A percentile compares a stretch with the other conserved stretches of the same genome.
These are phyloP conservation scores for Scaptomyza cyrtandrae DNA, from an alignment of 2,888 invertebrate species.

Conservation along the genomic window DNA sequence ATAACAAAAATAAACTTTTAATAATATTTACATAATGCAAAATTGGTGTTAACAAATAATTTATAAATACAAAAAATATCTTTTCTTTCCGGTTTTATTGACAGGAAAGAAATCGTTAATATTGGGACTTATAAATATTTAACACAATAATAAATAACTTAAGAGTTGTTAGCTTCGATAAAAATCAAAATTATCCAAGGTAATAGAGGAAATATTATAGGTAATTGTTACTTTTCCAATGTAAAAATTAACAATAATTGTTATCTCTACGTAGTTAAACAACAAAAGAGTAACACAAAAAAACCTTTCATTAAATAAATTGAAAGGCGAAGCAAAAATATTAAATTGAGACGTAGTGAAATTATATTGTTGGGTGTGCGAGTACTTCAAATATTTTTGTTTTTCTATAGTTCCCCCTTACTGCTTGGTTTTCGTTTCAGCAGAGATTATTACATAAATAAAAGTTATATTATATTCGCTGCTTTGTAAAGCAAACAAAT, in stretches of 20 bases:
- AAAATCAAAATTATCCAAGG: too few species aligned
- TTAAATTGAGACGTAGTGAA: not conserved
- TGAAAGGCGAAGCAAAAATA: not conserved
- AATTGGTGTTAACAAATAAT: not conserved
- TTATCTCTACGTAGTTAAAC: not conserved
- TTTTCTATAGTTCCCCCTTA: conserved; percentile 9
- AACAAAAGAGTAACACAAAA: conserved; percentile 1
- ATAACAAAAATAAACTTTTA: not conserved
- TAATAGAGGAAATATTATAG: not conserved
- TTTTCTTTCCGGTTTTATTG: not conserved
- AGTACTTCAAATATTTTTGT: conserved; percentile 1
- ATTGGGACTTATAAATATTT: not conserved
- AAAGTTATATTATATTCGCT: conserved; percentile 16
- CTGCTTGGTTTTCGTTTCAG: conserved; percentile 1
- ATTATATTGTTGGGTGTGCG: conserved; percentile 1
- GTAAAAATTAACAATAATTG: not conserved
- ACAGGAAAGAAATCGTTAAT: not conserved
- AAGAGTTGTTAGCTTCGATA: not conserved
- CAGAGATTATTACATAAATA: conserved; percentile 52
- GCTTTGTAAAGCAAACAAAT: conserved; percentile 43
- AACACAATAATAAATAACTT: not conserved
- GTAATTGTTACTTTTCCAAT: conserved; percentile 3
- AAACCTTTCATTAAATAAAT: conserved; percentile 1
- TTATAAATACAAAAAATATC: not conserved
- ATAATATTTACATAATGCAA: not conserved